phyloP scores from a whole-genome alignment of 2,888 invertebrate genomes.

The Ctena decussata region DNA sequence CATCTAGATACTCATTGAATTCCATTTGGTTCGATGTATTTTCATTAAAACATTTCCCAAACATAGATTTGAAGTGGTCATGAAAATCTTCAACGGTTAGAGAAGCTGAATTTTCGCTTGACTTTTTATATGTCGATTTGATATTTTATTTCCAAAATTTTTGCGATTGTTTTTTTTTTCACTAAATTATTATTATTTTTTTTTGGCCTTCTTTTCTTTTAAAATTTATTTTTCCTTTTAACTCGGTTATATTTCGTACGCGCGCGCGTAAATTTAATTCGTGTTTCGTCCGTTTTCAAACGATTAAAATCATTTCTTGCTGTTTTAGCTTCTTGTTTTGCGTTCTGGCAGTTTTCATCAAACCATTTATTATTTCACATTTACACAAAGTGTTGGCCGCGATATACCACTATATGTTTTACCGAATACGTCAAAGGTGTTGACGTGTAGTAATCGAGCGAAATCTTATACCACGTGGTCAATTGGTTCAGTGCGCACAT shows the following conservation, averaged over 20 bases:
- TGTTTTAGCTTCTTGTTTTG: not conserved
- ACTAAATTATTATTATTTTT: not conserved
- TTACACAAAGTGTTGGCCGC: not conserved
- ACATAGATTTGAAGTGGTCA: conserved; percentile 15
- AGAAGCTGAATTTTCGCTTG: not conserved
- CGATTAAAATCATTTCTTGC: not conserved
- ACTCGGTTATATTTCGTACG: not conserved
- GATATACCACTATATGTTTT: not conserved
- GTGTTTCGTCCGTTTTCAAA: not conserved
- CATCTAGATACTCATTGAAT: not conserved
- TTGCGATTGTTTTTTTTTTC: conserved; percentile 2
- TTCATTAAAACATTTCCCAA: not conserved
- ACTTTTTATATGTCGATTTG: not conserved
- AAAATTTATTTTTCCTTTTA: not conserved
- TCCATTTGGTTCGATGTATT: not conserved
- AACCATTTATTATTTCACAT: not conserved
- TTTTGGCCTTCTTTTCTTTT: not conserved
- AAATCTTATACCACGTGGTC: not conserved
- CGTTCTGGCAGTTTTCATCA: not conserved
- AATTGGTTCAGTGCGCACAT: not conserved
- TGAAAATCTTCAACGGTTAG: not conserved
- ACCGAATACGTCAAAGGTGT: not conserved
- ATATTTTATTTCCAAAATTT: conserved; percentile 21
- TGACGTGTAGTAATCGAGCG: not conserved
- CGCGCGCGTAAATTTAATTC: not conserved